Evolutionary conservation across 2,888 invertebrate genomes (phyloP).

Genomic region (Pollenia angustigena): DNA sequence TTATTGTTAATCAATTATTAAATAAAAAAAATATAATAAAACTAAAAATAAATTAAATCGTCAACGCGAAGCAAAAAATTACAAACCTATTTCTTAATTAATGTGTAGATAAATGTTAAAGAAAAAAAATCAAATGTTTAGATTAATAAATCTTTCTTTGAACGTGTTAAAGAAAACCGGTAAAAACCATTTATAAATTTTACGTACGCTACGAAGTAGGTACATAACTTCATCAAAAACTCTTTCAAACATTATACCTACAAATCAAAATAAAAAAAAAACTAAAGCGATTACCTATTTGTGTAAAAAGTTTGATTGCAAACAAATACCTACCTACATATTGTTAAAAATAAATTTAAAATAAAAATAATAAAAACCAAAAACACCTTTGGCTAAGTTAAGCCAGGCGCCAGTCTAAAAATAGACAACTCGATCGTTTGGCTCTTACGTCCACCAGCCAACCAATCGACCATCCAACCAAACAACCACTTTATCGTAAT

Average conservation of each 20-base stretch:
- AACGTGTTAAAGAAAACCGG: slow-evolving; percentile 46
- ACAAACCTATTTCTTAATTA: too few relatives aligned
- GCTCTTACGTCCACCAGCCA: slow-evolving; percentile 34
- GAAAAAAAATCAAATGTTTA: slow-evolving; percentile 8
- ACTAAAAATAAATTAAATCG: too few relatives aligned
- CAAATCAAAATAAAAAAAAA: not conserved
- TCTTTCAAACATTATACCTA: slow-evolving; percentile 26
- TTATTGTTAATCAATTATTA: not conserved
- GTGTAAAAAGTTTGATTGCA: slow-evolving; percentile 35
- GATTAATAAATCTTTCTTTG: slow-evolving; percentile 12
- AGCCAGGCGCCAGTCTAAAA: slow-evolving; percentile 66
- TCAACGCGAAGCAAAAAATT: too few relatives aligned
- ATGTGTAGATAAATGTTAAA: not conserved
- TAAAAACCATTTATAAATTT: slow-evolving; percentile 32
- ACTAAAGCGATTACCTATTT: slow-evolving; percentile 13
- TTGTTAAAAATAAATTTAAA: slow-evolving; percentile 4
- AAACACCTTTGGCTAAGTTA: slow-evolving; percentile 56
- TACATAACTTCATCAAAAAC: slow-evolving; percentile 13
- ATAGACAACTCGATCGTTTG: slow-evolving; percentile 43
- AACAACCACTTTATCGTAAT: slow-evolving; percentile 40
- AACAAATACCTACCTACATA: slow-evolving; percentile 13
- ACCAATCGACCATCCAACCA: slow-evolving; percentile 25
- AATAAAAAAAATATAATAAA: slow-evolving; percentile 4
- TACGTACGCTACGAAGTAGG: too few relatives aligned
- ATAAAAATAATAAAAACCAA: not conserved